phyloP scores from a whole-genome alignment of 1,140 invertebrate genomes.

The Drosophila rhopaloa region DNA sequence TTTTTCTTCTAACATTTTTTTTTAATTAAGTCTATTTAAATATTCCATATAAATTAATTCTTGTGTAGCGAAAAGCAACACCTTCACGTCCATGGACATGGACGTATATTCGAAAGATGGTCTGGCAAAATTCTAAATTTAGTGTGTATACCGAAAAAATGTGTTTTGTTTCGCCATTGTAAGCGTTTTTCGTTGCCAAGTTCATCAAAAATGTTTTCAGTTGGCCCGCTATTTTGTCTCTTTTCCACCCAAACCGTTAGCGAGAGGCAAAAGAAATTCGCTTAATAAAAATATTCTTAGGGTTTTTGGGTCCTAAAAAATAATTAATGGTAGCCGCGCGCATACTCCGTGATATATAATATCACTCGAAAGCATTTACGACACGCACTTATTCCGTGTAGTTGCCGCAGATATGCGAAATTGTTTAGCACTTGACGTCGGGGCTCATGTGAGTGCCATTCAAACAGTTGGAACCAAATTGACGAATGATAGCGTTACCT shows the following conservation, averaged over 20 bases:
- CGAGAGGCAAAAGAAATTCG: conserved; percentile 1
- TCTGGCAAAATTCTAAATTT: conserved; percentile 71
- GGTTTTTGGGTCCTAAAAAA: conserved; percentile 6
- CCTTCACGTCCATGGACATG: conserved; percentile 74
- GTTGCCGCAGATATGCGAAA: conserved; percentile 49
- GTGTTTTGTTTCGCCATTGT: conserved; percentile 44
- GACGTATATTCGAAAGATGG: conserved; percentile 35
- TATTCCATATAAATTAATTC: background rate
- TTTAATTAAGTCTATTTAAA: too few species aligned
- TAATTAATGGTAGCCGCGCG: conserved; percentile 10
- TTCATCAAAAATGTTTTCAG: conserved; percentile 47
- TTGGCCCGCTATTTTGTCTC: conserved; percentile 9
- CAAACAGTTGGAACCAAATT: conserved; percentile 53
- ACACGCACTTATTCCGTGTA: conserved; percentile 43
- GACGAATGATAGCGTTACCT: conserved; percentile 51
- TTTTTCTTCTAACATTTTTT: too few species aligned
- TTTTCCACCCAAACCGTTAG: conserved; percentile 18
- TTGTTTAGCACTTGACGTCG: conserved; percentile 48
- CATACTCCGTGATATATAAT: background rate
- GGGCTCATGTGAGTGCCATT: conserved; percentile 65
- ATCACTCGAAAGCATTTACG: conserved; percentile 24
- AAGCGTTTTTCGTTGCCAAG: conserved; percentile 67
- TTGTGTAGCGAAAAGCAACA: conserved; percentile 42
- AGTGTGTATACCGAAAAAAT: conserved; percentile 42
- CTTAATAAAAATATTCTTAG: conserved; percentile 1